A percentile compares a stretch with the other conserved stretches of the same genome.
Conservation (phyloP, 2,888 invertebrate genomes). For the Ceratothoa steindachneri region DNA sequence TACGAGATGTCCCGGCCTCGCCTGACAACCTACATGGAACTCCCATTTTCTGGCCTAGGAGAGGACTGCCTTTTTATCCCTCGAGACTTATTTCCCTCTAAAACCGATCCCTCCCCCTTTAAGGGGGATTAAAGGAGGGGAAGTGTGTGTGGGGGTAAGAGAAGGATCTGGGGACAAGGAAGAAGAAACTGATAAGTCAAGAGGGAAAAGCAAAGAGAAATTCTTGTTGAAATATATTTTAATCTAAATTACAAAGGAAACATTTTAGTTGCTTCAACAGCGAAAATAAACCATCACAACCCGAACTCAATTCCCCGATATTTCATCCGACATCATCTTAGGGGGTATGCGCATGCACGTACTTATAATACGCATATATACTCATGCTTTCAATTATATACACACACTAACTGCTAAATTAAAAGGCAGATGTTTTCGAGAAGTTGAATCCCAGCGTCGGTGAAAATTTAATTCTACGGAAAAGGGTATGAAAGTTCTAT, state of each 20-base stretch:
- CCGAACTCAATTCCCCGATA: too few relatives aligned
- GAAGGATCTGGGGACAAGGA: constrained; percentile 7
- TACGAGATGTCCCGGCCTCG: constrained; percentile 15
- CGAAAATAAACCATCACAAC: too few relatives aligned
- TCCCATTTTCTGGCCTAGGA: constrained; percentile 10
- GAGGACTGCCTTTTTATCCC: constrained; percentile 13
- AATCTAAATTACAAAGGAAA: constrained; percentile 5
- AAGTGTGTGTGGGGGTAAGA: background rate
- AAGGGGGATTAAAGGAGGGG: background rate
- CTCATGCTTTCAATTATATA: too few relatives aligned
- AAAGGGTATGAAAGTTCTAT: too few relatives aligned
- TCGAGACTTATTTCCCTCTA: constrained; percentile 10
- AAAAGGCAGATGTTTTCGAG: too few relatives aligned
- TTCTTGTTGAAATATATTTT: constrained; percentile 8
- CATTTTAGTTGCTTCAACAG: background rate
- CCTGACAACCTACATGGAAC: constrained; percentile 12
- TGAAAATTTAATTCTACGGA: too few relatives aligned
- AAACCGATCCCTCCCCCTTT: background rate
- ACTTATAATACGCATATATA: too few relatives aligned
- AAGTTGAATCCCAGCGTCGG: too few relatives aligned
- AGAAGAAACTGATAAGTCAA: constrained; percentile 13
- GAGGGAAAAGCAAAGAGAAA: constrained; percentile 10
- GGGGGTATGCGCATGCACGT: too few relatives aligned
- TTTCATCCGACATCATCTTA: too few relatives aligned
- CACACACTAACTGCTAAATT: too few relatives aligned